Conservation (phyloP, 2,113 vertebrate species). For the Coptodon bakossiorum region DNA sequence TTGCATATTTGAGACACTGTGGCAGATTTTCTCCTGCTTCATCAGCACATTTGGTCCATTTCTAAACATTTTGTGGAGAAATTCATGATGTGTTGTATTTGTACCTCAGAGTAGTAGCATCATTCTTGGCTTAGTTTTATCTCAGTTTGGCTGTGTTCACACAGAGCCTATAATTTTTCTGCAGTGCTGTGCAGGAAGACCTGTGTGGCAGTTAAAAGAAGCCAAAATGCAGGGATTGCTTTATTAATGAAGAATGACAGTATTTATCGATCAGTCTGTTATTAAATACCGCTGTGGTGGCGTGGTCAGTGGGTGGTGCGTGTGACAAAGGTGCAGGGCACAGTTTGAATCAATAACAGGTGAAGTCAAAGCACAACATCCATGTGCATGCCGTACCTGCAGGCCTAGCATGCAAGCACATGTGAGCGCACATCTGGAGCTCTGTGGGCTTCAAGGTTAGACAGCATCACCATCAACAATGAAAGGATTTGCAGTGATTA, state of each 20-base stretch:
- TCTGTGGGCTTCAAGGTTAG: neutral
- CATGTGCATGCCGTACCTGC: neutral
- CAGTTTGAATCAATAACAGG: neutral
- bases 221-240: neutral
- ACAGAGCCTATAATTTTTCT: neutral
- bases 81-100: neutral
- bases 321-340: slow-evolving; percentile 1
- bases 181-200: neutral
- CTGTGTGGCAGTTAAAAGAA: neutral
- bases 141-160: neutral
- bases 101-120: neutral
- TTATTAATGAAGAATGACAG: slow-evolving; percentile 48
- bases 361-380: neutral
- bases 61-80: neutral
- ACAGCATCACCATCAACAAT: neutral
- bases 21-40: neutral
- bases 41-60: neutral
- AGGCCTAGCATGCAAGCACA: neutral
- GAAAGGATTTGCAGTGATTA: neutral
- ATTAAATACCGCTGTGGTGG: slow-evolving; percentile 33
- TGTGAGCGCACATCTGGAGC: neutral
- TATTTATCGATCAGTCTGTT: slow-evolving; percentile 45
- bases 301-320: neutral
- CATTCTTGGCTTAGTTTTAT: neutral
- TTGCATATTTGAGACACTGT: slow-evolving; percentile 19